Conservation (phyloP, 2,888 invertebrate genomes). For the Melikaiella ostensackeni region DNA sequence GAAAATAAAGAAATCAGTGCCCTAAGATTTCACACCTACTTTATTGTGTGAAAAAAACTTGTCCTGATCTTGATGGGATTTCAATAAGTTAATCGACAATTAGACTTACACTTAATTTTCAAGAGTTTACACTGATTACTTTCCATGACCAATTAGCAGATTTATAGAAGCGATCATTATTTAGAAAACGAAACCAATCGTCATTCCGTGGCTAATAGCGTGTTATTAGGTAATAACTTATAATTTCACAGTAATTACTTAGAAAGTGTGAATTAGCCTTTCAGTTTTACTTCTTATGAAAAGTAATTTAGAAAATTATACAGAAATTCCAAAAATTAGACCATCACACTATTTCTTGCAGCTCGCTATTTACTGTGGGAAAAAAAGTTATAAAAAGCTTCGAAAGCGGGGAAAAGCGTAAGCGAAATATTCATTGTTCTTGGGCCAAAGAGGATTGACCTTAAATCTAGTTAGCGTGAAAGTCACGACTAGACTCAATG, state of each 20-base stretch:
- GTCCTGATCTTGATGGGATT: background rate
- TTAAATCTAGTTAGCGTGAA: slow-evolving; percentile 20
- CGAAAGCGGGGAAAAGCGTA: slow-evolving; percentile 43
- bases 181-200: slow-evolving; percentile 32
- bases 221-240: slow-evolving; percentile 26
- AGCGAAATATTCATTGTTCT: background rate
- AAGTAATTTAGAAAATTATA: background rate
- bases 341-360: background rate
- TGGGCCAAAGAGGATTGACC: background rate
- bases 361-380: slow-evolving; percentile 32
- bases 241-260: slow-evolving; percentile 15
- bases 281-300: background rate
- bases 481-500: slow-evolving; percentile 27
- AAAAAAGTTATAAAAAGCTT: slow-evolving; percentile 49
- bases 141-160: slow-evolving; percentile 1
- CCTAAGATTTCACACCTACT: too few species aligned
- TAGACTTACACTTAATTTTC: background rate
- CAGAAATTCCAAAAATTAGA: background rate
- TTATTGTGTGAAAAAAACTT: background rate
- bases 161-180: slow-evolving; percentile 31
- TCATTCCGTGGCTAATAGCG: slow-evolving; percentile 6
- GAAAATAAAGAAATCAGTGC: background rate
- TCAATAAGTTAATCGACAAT: background rate
- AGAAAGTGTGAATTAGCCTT: slow-evolving; percentile 4
- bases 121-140: slow-evolving; percentile 8